Base-by-base conservation (phyloP, 2,113 vertebrate species). In the Macrotis lagotis region DNA sequence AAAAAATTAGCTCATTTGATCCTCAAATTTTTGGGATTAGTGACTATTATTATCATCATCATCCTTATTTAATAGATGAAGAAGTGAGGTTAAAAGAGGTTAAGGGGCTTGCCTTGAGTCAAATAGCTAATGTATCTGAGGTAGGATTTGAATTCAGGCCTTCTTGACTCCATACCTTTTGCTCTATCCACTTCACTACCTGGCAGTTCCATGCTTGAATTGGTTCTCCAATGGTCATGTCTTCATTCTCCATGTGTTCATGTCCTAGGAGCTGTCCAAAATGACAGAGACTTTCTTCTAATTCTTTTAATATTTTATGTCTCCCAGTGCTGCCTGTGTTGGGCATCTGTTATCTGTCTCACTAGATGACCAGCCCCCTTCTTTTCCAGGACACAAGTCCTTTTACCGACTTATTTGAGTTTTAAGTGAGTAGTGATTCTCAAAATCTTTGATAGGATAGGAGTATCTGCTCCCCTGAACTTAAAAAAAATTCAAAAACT, bases 401-500 rank as follows among this genome's bases (percentile, higher is more conserved):
- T 83, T 83, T 74, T 37, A 66, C 28, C 55, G 31, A 59, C 28
- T n/a, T 83, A 24, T 6, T 44, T 6, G 66, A 83, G 37, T 83
- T 83, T 83, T 44, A 83, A 83, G 48, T 11, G 14, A 94, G 51
- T 48, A 51, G 49, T 55, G 26, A 89, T 5, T 0, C 91, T 55
- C 49, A 91, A 1, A 83, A 47, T 93, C 88, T 50, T 74, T 37
- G n/a, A 74, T 74, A 74, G 66, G 66, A 83, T 74, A 83, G 19
- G 7, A 44, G 6, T 44, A 83, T 83, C 24, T 37, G 37, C 50
- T 91, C 92, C 24, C 48, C 92, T 52, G 24, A 28, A 51, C 50
- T 48, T 88, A 93, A 51, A 66, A 83, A 95, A 94, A 92, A 91
- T 37, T 91, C 52, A 8, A 44, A 52, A 16, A 44, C n/a, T 51